phyloP scores from a whole-genome alignment of 2,113 vertebrate genomes.

The Spizaetus ornatus region DNA sequence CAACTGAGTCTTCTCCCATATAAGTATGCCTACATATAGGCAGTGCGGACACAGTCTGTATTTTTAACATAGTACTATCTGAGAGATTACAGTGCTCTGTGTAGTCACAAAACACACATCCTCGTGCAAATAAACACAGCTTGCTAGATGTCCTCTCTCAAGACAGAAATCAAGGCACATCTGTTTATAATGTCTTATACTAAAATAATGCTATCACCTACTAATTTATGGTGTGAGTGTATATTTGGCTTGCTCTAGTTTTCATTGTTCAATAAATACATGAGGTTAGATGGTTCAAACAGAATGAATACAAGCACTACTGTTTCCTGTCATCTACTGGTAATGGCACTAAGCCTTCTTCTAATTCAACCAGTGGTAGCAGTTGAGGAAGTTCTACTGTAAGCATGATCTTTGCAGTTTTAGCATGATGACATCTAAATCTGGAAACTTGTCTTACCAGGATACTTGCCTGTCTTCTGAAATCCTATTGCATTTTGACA shows the following conservation, averaged over 20 bases:
- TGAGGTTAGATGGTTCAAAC: neutral
- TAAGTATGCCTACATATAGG: neutral
- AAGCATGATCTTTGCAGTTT: neutral
- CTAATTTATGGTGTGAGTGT: neutral
- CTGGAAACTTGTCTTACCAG: neutral
- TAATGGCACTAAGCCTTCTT: rapidly evolving
- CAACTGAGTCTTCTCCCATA: neutral
- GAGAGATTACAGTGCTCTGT: neutral
- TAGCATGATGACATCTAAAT: neutral
- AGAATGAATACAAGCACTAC: neutral
- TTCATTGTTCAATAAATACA: neutral
- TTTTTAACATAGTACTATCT: neutral
- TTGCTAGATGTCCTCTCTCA: neutral
- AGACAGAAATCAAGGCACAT: neutral
- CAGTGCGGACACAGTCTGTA: neutral
- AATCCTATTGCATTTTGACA: neutral
- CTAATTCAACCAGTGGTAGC: neutral
- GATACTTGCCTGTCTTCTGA: neutral
- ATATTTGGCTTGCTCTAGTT: neutral
- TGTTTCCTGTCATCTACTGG: neutral
- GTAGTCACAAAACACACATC: neutral
- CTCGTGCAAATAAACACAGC: neutral
- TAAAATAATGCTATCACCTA: neutral
- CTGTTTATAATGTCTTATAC: neutral
- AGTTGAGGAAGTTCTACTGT: neutral